Evolutionary conservation across 1,140 invertebrate species (phyloP), one percentile per base, ranked within the genome.

Genomic region (Triops longicaudatus): DNA sequence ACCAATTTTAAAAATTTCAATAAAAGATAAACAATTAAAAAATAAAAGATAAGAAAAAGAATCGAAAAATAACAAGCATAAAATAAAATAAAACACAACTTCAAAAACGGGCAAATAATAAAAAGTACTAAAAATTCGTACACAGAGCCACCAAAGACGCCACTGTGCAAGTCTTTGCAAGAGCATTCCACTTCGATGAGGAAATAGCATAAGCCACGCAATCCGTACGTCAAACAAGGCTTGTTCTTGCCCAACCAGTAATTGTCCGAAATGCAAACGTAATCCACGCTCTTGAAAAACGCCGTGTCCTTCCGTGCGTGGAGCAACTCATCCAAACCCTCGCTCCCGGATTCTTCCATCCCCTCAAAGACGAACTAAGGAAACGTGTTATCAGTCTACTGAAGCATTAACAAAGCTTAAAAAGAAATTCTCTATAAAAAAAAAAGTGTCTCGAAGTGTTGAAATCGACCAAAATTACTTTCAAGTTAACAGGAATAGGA

Each of bases 301-400:
- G n/a, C n/a, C n/a, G 84, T 86, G 77, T 91, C 87, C 84, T 96
- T 95, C 79, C 88, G 86, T 5, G 89, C 83, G 79, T 89, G 85
- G 1, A 99, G 85, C 17, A 98, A 84, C 3, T 95, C 92, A 84
- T 99, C 96, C 12, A 99, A 85, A 37, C 97, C 97, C 84, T 95
- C 93, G 78, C 96, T 98, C 9, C 97, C 97, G 81, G 90, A 93
- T 85, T 99, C 98, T 86, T 99, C 98, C 97, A 99, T 99, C 72
- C 94, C 96, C 88, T 99, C 97, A 83, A 99, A 95, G 26, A 94
- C 89, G 86, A 99, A 98, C 88, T 93, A 72, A 17, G 26, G 22
- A 72, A 28, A 76, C 31, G 7, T 2, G 31, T 37, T 37, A 37
- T 37, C 31, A 37, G 31, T 37, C 31, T 7, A 37, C 2, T 7